Percentiles rank a stretch among this genome's conserved stretches.
Conservation (phyloP, 2,113 vertebrate genomes). For the Brachirus orientalis region DNA sequence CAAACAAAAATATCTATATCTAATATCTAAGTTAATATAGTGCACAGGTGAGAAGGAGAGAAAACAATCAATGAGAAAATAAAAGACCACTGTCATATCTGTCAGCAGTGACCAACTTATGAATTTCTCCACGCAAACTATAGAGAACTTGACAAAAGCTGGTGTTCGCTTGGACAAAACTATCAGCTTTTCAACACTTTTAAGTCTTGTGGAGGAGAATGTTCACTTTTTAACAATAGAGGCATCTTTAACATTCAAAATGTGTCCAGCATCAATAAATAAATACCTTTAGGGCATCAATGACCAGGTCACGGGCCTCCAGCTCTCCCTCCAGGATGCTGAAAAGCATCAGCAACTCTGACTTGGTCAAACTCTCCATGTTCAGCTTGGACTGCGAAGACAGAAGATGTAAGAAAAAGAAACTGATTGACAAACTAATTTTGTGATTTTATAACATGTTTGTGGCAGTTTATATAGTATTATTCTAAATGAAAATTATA, state of each 20-base stretch:
- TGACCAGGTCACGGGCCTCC: constrained; percentile 95
- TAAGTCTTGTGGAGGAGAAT: no score
- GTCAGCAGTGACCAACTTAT: neutral
- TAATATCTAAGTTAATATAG: no score
- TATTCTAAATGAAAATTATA: neutral
- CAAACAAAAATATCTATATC: no score
- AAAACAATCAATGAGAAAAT: neutral
- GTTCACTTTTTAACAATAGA: no score
- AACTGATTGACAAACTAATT: no score
- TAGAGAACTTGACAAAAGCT: constrained; percentile 3
- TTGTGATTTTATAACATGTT: neutral
- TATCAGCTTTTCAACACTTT: no score
- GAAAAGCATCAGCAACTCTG: constrained; percentile 93
- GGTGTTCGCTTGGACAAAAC: neutral
- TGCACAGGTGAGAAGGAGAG: neutral
- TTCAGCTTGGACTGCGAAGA: constrained; percentile 90
- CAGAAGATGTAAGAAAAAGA: constrained; percentile 23
- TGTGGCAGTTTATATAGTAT: neutral
- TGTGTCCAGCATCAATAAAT: constrained; percentile 5
- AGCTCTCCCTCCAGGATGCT: constrained; percentile 97
- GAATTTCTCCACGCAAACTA: neutral
- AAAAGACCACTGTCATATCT: neutral
- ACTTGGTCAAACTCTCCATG: constrained; percentile 95
- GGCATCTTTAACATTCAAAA: neutral
- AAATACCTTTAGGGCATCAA: constrained; percentile 95